Evolutionary conservation across 2,113 vertebrate species (phyloP), one percentile per base, ranked within the genome.

Genomic region (Cephalopholis sonnerati): DNA sequence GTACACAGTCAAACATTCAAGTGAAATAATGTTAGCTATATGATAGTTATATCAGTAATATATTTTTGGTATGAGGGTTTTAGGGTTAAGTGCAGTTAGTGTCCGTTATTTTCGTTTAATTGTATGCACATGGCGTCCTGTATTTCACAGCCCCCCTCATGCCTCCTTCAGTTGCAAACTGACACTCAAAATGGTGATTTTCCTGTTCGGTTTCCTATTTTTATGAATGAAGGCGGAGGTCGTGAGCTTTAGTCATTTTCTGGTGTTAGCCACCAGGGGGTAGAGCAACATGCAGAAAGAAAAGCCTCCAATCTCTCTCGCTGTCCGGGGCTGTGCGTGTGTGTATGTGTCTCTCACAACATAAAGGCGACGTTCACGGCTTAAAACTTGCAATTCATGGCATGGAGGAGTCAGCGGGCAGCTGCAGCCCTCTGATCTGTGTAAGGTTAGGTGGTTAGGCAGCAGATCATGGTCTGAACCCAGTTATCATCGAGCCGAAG

Each of bases 201-300:
- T 36, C 70, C 59, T 27, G 22, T 84, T 84, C 65, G 69, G 50
- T 72, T 70, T 88, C 54, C 70, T 89, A 76, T 94, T 94, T 95
- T 95, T 94, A 93, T 95, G 92, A 94, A 94, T 94, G 94, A 81
- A 95, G 92, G 90, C 83, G 87, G 87, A 76, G 90, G 89, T 82
- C 74, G 63, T 7, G 82, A 29, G 82, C 73, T 79, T 58, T 41
- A 70, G 75, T 76, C 41, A 36, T 59, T 2, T 88, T 73, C 74
- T 22, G 3, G 1, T 68, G 12, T 65, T 9, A 5, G 50, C 92
- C 94, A 82, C 72, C 85, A 93, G 94, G 90, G 86, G 90, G 90
- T 59, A 69, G 82, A 89, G 87, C 73, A 54, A 55, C 81, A 41
- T 78, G 67, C 73, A 70, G 77, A 83, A 81, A 82, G 59, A 71